These are phyloP conservation scores for Pelodiscus sinensis DNA, from an alignment of 2,113 vertebrate genomes.

Conservation along the genomic window DNA sequence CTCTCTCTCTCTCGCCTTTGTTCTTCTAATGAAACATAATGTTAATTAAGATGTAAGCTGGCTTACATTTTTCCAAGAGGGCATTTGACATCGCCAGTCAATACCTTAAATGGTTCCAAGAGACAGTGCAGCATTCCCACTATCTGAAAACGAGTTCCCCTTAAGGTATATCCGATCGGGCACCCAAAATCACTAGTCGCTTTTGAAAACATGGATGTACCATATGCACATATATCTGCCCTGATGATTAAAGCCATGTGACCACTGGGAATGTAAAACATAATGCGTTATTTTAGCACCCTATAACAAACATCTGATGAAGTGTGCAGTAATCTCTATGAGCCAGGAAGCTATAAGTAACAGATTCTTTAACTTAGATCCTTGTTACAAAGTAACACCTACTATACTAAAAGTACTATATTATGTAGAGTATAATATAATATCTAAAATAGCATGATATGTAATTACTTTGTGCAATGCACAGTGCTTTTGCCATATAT, in stretches of 20 bases:
- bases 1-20: background rate
- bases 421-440: background rate
- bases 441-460: constrained; percentile 28
- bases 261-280: constrained; percentile 3
- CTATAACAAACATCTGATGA: background rate
- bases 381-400: constrained; percentile 49
- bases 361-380: constrained; percentile 21
- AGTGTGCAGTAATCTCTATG: background rate
- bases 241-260: background rate
- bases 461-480: constrained; percentile 26
- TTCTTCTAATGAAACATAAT: background rate
- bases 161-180: background rate
- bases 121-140: background rate
- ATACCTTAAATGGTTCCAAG: background rate
- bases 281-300: constrained; percentile 20
- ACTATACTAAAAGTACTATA: constrained; percentile 24
- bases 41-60: background rate
- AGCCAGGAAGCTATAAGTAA: constrained; percentile 1
- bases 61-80: background rate
- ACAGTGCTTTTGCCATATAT: constrained; percentile 43
- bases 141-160: background rate
- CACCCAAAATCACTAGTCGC: background rate
- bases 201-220: background rate
- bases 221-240: background rate
- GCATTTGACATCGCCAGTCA: background rate